Conservation (phyloP, 2,888 invertebrate species). For the Pollenia angustigena region DNA sequence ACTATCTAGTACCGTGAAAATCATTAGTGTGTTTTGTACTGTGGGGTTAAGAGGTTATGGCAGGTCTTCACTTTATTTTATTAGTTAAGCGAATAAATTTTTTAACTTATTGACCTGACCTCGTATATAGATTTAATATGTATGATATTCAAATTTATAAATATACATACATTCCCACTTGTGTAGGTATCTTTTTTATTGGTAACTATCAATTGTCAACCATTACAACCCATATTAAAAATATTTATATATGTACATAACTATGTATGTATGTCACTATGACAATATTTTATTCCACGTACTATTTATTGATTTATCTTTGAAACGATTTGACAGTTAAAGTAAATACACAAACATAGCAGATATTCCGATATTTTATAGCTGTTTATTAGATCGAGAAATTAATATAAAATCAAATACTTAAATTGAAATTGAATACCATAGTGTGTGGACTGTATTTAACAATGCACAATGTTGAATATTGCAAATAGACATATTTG, state of each 20-base stretch:
- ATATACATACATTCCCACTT: background rate
- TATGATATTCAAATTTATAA: too few species aligned
- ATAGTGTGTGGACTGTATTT: background rate
- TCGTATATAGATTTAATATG: too few species aligned
- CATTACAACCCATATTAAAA: background rate
- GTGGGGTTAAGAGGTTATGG: too few species aligned
- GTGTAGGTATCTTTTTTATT: background rate
- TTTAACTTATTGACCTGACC: too few species aligned
- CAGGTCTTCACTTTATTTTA: too few species aligned
- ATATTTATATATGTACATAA: background rate
- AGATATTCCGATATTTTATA: background rate
- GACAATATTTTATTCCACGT: background rate
- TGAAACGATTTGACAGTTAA: conserved; percentile 25
- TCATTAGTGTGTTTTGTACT: too few species aligned
- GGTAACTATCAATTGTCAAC: background rate
- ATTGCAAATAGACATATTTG: conserved; percentile 25
- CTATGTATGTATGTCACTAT: conserved; percentile 2
- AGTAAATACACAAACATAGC: conserved; percentile 9
- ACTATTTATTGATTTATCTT: conserved; percentile 38
- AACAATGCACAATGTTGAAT: conserved; percentile 11
- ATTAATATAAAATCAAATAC: background rate
- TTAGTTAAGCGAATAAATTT: too few species aligned
- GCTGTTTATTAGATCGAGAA: conserved; percentile 7
- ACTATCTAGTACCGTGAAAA: too few species aligned
- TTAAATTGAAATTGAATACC: conserved; percentile 9